A percentile compares a stretch with the other conserved stretches of the same genome.
Evolutionary conservation across 2,888 invertebrate genomes (phyloP).

Genomic region (Drosophila subquinaria): DNA sequence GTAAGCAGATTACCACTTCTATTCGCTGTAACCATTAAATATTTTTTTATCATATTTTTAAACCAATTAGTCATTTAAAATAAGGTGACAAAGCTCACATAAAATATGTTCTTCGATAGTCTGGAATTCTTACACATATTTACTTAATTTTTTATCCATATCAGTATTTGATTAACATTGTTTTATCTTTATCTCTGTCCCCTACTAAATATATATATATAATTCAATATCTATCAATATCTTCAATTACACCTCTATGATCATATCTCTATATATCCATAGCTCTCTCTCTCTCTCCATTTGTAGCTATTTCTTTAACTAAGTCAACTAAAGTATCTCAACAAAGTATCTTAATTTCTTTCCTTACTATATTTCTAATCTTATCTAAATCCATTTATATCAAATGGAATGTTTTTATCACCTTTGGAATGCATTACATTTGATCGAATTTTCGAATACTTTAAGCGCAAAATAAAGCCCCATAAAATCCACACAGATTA

Average conservation of each 20-base stretch:
- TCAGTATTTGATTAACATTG: too few relatives aligned
- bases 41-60: background rate
- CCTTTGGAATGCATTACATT: background rate
- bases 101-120: background rate
- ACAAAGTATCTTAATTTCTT: too few relatives aligned
- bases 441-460: background rate
- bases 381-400: too few relatives aligned
- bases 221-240: background rate
- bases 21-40: background rate
- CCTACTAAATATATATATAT: background rate
- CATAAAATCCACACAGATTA: constrained; percentile 15
- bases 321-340: too few relatives aligned
- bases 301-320: too few relatives aligned
- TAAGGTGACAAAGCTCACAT: background rate
- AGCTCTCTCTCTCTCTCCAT: too few relatives aligned
- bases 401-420: background rate
- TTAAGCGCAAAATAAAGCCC: background rate
- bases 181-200: background rate
- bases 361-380: too few relatives aligned
- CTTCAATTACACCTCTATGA: background rate
- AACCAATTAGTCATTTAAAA: background rate
- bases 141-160: too few relatives aligned
- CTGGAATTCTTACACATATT: too few relatives aligned
- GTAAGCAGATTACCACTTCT: background rate
- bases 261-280: too few relatives aligned